Base-by-base conservation (phyloP, 2,888 invertebrate genomes). In the Drosophila prolongata region DNA sequence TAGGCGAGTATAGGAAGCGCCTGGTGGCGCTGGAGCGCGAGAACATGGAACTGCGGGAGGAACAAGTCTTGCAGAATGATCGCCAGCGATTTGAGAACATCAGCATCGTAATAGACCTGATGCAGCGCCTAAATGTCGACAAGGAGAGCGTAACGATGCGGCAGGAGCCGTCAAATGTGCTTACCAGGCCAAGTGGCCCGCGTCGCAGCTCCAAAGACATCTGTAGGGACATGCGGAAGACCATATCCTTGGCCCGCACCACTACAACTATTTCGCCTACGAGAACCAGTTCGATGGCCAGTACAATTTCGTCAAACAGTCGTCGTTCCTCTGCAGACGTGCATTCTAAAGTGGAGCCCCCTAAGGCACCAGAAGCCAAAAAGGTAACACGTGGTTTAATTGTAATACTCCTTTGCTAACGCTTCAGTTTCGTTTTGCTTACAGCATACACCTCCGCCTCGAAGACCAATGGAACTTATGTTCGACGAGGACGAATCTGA, bases 131-230 rank as follows among this genome's bases (percentile, higher is more conserved):
- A 13, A 42, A 59, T 2, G 16, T 59, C 9, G 43, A 59, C 11
- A 3, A 4, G 0, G 16, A 27, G 13, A 24, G 14, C 9, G 34
- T 59, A 10, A 10, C 10, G 1, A 35, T 1, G 24, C 3, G 1
- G 5, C 24, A 24, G 6, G 54, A 54, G 19, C 24, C 40, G 3
- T 3, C 53, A 6, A 10, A 6, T 8, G 34, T 16, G 9, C 11
- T n/a, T 6, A 34, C 5, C 19, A 42, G 40, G 6, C 54, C 11
- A 14, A 34, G 19, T 14, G 19, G 11, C 6, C 10, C 3, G 13
- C 59, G 55, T 16, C 59, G 59, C 13, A 59, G 59, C 14, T 56
- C 56, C 34, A 55, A 8, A 10, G 43, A 59, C n/a, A 43, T 59
- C 10, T 59, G 56, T 35, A 24, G 13, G 13, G 59, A 43, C 24